Evolutionary conservation across 1,140 invertebrate species (phyloP).

Genomic region (Ceratina japonica): DNA sequence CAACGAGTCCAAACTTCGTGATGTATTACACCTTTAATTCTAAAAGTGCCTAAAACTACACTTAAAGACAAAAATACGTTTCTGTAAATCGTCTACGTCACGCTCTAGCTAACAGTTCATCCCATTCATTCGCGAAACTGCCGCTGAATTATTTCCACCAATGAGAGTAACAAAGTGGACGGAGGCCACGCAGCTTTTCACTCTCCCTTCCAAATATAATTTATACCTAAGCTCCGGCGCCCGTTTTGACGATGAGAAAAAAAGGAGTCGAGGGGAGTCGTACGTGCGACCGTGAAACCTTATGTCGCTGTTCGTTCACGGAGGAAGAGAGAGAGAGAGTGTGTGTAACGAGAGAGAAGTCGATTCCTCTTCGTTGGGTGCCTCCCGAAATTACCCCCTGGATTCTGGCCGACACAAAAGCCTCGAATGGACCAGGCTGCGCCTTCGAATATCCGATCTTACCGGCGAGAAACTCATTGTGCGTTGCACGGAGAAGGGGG

Average conservation of each 20-base stretch:
- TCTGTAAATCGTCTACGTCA: neutral
- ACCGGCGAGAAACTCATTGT: slow-evolving; percentile 21
- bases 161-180: slow-evolving; percentile 6
- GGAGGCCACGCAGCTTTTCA: neutral
- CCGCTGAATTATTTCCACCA: slow-evolving; percentile 4
- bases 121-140: neutral
- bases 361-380: slow-evolving; percentile 28
- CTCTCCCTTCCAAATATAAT: slow-evolving; percentile 6
- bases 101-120: neutral
- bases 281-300: slow-evolving; percentile 11
- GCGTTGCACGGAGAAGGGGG: neutral
- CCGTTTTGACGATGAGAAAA: neutral
- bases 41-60: too few relatives aligned
- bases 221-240: neutral
- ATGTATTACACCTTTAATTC: too few relatives aligned
- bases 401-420: slow-evolving; percentile 26
- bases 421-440: slow-evolving; percentile 22
- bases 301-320: slow-evolving; percentile 1
- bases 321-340: too few relatives aligned
- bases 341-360: neutral
- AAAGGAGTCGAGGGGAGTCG: neutral
- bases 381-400: slow-evolving; percentile 35
- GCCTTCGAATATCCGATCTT: slow-evolving; percentile 27
- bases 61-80: too few relatives aligned
- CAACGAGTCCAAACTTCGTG: too few relatives aligned